A percentile compares a stretch with the other conserved stretches of the same genome.
Conservation (phyloP, 2,797 vertebrate species). For the Darevskia nairensis region DNA sequence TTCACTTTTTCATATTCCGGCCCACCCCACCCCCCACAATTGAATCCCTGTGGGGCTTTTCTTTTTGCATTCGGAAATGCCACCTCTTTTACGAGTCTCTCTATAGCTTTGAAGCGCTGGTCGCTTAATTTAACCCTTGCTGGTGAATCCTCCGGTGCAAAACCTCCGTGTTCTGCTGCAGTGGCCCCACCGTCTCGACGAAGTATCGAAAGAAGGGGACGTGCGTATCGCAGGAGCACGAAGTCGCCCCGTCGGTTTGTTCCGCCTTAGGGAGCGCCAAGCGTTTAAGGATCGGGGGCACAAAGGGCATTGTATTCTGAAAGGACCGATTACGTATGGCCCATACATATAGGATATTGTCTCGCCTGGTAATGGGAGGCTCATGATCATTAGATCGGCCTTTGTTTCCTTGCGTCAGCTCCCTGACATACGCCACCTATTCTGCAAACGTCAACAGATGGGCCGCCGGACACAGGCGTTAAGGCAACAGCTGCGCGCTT, state of each 20-base stretch:
- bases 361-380: slow-evolving; percentile 86
- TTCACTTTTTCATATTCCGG: background rate
- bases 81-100: rapidly evolving
- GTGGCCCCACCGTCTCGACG: background rate
- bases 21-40: too few relatives aligned
- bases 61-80: background rate
- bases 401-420: slow-evolving; percentile 85
- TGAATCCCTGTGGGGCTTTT: too few relatives aligned
- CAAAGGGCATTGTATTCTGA: slow-evolving; percentile 90
- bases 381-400: slow-evolving; percentile 83
- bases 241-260: slow-evolving; percentile 70
- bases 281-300: slow-evolving; percentile 73
- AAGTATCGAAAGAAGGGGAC: slow-evolving; percentile 17
- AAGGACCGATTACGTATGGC: slow-evolving; percentile 93
- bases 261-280: slow-evolving; percentile 76
- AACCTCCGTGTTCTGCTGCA: too few relatives aligned
- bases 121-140: background rate
- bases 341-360: slow-evolving; percentile 89
- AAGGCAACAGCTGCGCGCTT: slow-evolving; percentile 91
- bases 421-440: slow-evolving; percentile 94
- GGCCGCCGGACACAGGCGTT: slow-evolving; percentile 89
- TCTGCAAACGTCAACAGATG: slow-evolving; percentile 95
- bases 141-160: too few relatives aligned
- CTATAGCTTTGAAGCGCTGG: background rate
- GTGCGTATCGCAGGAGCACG: slow-evolving; percentile 33